These are phyloP conservation scores for Pristionchus arcanus DNA, from an alignment of 2,888 invertebrate species.

Conservation along the genomic window DNA sequence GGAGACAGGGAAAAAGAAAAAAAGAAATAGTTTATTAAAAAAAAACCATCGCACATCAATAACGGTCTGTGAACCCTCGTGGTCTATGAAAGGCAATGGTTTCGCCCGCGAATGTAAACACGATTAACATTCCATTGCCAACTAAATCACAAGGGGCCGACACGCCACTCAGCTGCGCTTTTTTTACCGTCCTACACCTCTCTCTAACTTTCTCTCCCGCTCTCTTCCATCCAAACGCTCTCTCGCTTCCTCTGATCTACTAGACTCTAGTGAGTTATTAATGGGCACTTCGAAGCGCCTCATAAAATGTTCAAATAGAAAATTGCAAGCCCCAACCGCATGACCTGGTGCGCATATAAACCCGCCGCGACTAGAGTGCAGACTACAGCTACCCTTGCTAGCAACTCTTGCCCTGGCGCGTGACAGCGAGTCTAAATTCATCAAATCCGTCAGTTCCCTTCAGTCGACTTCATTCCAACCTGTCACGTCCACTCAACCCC, in stretches of 20 bases:
- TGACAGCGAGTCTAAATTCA: too few species aligned
- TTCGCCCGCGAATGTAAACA: not conserved
- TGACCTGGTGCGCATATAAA: too few species aligned
- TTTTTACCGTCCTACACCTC: not conserved
- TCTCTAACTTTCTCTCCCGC: not conserved
- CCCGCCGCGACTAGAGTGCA: too few species aligned
- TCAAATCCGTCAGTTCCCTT: not conserved
- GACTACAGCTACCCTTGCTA: too few species aligned
- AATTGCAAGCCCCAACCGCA: too few species aligned
- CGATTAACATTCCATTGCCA: not conserved
- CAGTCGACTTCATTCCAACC: not conserved
- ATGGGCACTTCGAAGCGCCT: too few species aligned
- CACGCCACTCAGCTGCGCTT: not conserved
- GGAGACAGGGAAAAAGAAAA: too few species aligned
- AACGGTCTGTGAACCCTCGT: too few species aligned
- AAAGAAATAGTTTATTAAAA: too few species aligned
- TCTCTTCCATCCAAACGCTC: not conserved
- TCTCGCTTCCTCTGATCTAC: not conserved
- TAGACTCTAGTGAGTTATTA: not conserved
- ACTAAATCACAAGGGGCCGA: not conserved
- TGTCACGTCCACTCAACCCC: conserved; percentile 34
- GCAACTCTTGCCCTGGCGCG: too few species aligned
- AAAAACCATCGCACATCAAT: not conserved
- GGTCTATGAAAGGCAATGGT: too few species aligned
- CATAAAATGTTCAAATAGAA: too few species aligned